These are phyloP conservation scores for Montipora capricornis DNA, from an alignment of 64 coral and sea anemone species.

Conservation along the genomic window DNA sequence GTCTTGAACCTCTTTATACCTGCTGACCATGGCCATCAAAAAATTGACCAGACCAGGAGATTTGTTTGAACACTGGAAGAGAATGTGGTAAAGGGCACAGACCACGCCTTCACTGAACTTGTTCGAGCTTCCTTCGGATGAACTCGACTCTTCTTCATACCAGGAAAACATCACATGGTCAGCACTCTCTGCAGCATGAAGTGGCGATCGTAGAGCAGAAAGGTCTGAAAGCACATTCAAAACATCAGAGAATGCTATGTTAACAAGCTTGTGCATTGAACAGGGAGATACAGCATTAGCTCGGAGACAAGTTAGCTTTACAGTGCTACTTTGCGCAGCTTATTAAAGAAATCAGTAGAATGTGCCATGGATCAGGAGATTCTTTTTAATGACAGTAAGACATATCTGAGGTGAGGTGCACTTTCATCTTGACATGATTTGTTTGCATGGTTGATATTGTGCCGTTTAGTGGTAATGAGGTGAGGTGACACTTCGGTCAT, in stretches of 20 bases:
- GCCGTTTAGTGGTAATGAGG: no score
- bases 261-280: not conserved
- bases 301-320: no score
- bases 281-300: not conserved
- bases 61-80: constrained; percentile 74
- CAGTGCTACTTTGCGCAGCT: no score
- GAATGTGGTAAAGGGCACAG: constrained; percentile 79
- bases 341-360: no score
- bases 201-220: constrained; percentile 47
- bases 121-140: constrained; percentile 1
- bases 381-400: no score
- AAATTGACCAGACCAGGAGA: constrained; percentile 76
- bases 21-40: constrained; percentile 89
- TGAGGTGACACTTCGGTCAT: no score
- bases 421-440: no score
- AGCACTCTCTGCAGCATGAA: not conserved
- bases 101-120: constrained; percentile 66
- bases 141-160: constrained; percentile 56
- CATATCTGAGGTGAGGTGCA: no score
- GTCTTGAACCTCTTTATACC: constrained; percentile 9
- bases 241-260: not conserved
- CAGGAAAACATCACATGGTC: constrained; percentile 46
- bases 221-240: constrained; percentile 63
- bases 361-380: no score
- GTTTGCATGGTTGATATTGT: no score